These are phyloP conservation scores for Diarsia mendica DNA, from an alignment of 2,888 invertebrate species.

Conservation along the genomic window DNA sequence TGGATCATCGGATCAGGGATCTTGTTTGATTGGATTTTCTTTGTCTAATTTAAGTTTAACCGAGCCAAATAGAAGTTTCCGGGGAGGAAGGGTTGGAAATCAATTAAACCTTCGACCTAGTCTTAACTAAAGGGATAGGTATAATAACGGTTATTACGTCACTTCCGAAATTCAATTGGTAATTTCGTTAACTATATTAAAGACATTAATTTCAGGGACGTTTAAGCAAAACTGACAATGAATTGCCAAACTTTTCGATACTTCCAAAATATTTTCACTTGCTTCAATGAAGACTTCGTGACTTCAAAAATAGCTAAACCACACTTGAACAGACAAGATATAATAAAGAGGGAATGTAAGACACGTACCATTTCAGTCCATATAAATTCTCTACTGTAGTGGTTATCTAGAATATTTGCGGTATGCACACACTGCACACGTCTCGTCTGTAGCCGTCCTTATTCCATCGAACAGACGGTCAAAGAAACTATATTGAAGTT, in stretches of 20 bases:
- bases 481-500: slow-evolving; percentile 46
- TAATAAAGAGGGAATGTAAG: slow-evolving; percentile 48
- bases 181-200: slow-evolving; percentile 7
- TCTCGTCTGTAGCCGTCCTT: slow-evolving; percentile 35
- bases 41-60: slow-evolving; percentile 52
- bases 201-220: slow-evolving; percentile 1
- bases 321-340: slow-evolving; percentile 29
- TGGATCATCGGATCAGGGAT: slow-evolving; percentile 43
- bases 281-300: neutral
- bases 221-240: neutral
- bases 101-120: slow-evolving; percentile 41
- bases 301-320: slow-evolving; percentile 11
- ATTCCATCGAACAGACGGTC: slow-evolving; percentile 33
- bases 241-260: neutral
- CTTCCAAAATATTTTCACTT: neutral
- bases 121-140: slow-evolving; percentile 14
- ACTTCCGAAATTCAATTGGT: slow-evolving; percentile 25
- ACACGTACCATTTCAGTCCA: slow-evolving; percentile 49
- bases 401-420: slow-evolving; percentile 43
- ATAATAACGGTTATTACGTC: slow-evolving; percentile 31
- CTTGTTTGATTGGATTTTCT: slow-evolving; percentile 55
- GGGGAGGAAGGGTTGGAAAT: slow-evolving; percentile 37
- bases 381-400: slow-evolving; percentile 44
- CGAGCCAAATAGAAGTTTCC: slow-evolving; percentile 38
- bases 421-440: slow-evolving; percentile 30